Conservation (phyloP, 1,140 invertebrate species). For the Eciton burchellii region DNA sequence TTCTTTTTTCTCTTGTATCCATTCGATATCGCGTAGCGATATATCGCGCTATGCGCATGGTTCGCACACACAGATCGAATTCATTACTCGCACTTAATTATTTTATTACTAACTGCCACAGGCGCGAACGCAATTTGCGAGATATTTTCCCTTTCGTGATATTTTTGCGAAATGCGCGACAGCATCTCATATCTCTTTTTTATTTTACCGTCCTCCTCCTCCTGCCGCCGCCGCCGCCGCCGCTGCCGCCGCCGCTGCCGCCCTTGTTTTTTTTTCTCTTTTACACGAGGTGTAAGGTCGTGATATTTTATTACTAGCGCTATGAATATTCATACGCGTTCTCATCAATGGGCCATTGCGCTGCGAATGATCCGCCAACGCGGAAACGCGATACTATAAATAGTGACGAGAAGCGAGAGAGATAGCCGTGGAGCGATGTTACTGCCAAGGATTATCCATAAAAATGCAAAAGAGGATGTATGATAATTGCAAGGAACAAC, state of each 20-base stretch:
- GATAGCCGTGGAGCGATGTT: neutral
- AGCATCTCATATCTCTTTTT: neutral
- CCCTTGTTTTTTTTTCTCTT: constrained; percentile 29
- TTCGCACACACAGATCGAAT: constrained; percentile 43
- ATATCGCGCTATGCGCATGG: neutral
- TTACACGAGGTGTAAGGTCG: constrained; percentile 1
- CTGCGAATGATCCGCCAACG: constrained; percentile 33
- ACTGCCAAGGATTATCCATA: constrained; percentile 48
- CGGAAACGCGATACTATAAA: constrained; percentile 28
- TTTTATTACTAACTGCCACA: constrained; percentile 32
- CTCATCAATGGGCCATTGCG: constrained; percentile 58
- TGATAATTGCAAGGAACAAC: constrained; percentile 67
- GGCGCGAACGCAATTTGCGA: constrained; percentile 2
- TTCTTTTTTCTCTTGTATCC: constrained; percentile 26
- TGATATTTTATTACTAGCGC: constrained; percentile 29
- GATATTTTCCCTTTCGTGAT: neutral
- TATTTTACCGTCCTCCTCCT: no score
- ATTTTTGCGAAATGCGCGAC: constrained; percentile 22
- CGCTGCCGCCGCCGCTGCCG: no score
- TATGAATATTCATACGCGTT: constrained; percentile 49
- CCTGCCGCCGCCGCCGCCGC: no score
- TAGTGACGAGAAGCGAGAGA: constrained; percentile 5
- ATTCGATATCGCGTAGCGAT: constrained; percentile 1
- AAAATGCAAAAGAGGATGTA: constrained; percentile 62
- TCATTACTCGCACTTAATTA: constrained; percentile 34